These are phyloP conservation scores for Danio tinwini DNA, from an alignment of 2,797 vertebrate species.

Conservation along the genomic window DNA sequence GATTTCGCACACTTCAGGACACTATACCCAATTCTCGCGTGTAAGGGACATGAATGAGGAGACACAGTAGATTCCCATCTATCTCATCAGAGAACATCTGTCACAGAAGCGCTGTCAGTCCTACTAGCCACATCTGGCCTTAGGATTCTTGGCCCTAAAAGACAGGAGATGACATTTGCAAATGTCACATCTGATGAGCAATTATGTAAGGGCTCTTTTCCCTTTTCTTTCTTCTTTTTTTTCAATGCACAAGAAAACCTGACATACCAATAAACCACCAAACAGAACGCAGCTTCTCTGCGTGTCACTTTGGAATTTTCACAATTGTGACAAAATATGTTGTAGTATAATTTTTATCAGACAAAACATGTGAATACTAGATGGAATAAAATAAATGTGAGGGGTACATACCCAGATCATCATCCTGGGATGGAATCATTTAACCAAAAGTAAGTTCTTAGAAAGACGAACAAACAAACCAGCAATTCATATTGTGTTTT, in stretches of 20 bases:
- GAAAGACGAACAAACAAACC: neutral
- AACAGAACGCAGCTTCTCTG: slow-evolving; percentile 33
- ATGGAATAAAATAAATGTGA: neutral
- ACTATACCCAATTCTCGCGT: slow-evolving; percentile 36
- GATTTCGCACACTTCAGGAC: slow-evolving; percentile 36
- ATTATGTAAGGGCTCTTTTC: slow-evolving; percentile 11
- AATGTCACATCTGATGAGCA: slow-evolving; percentile 47
- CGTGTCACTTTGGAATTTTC: slow-evolving; percentile 43
- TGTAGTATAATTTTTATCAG: neutral
- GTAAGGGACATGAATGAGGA: slow-evolving; percentile 22
- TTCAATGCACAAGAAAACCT: slow-evolving; percentile 37
- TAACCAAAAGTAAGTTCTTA: slow-evolving; percentile 8
- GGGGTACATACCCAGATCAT: neutral
- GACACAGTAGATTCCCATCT: slow-evolving; percentile 18
- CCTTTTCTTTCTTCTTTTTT: slow-evolving; percentile 7
- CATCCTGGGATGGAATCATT: neutral
- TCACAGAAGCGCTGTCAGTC: slow-evolving; percentile 46
- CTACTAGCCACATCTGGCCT: slow-evolving; percentile 33
- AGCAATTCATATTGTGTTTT: neutral
- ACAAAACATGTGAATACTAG: slow-evolving; percentile 8
- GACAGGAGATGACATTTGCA: slow-evolving; percentile 43
- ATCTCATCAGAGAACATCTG: slow-evolving; percentile 51
- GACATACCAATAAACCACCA: slow-evolving; percentile 35
- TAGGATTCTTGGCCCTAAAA: slow-evolving; percentile 18
- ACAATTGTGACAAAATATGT: slow-evolving; percentile 25